A percentile compares a stretch with the other conserved stretches of the same genome.
phyloP scores from a whole-genome alignment of 2,797 vertebrate genomes.

The Steatocranus sp. region DNA sequence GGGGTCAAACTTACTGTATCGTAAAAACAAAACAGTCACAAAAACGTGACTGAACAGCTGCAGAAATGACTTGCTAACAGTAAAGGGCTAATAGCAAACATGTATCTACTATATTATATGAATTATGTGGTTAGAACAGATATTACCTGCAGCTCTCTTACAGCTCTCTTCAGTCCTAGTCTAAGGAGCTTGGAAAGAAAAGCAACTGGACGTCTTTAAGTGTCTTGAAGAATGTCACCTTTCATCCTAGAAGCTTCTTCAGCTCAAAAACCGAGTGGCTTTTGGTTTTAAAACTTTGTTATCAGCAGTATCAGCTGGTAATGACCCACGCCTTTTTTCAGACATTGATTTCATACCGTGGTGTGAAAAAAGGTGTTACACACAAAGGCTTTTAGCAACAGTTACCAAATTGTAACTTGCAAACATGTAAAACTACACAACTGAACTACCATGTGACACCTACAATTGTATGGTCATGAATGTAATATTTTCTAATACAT shows the following conservation, averaged over 20 bases:
- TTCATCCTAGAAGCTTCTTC: neutral
- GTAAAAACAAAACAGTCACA: neutral
- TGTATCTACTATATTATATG: neutral
- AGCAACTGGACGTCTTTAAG: neutral
- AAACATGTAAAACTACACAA: neutral
- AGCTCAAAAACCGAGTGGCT: rapidly evolving
- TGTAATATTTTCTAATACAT: neutral
- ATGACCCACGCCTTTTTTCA: neutral
- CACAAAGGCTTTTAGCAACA: rapidly evolving
- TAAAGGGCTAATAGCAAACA: neutral
- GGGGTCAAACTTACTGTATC: neutral
- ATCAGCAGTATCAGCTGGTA: neutral
- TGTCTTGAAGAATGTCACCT: neutral
- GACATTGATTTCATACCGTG: neutral
- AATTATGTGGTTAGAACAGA: neutral
- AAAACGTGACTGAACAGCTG: rapidly evolving
- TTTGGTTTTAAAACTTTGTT: neutral
- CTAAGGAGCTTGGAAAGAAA: neutral
- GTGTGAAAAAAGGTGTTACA: neutral
- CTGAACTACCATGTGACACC: neutral
- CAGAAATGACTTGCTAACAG: neutral
- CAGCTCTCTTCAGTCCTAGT: neutral
- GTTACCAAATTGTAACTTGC: neutral
- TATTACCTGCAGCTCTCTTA: rapidly evolving
- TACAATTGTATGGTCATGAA: neutral